A percentile compares a stretch with the other conserved stretches of the same genome.
Conservation (phyloP, 92 coral and sea anemone species). For the Heliopora coerulea region DNA sequence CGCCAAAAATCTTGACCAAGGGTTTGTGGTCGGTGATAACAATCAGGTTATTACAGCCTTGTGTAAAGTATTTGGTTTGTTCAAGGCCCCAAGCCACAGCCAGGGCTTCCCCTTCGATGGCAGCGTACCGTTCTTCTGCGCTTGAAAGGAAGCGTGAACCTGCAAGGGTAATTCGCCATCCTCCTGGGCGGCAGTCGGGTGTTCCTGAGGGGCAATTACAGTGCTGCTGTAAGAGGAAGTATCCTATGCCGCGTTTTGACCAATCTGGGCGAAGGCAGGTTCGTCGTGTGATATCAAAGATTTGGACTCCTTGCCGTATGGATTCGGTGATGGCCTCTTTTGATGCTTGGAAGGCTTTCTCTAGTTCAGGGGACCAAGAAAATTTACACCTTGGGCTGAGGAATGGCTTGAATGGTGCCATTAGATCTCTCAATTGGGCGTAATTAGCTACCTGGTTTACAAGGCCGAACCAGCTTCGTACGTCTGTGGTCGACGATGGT, state of each 20-base stretch:
- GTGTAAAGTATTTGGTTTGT: conserved; percentile 62
- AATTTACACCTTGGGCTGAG: conserved; percentile 39
- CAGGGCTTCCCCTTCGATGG: conserved; percentile 67
- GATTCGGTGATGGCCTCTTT: conserved; percentile 31
- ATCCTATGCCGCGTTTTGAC: conserved; percentile 66
- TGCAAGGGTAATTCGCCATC: conserved; percentile 68
- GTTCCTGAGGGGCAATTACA: conserved; percentile 60
- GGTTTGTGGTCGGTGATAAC: conserved; percentile 50
- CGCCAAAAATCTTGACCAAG: conserved; percentile 45
- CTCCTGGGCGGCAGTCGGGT: conserved; percentile 68
- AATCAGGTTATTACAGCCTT: conserved; percentile 43
- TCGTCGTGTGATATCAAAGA: conserved; percentile 58
- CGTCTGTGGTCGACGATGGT: conserved; percentile 62
- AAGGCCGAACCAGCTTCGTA: conserved; percentile 71
- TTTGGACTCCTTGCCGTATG: conserved; percentile 59
- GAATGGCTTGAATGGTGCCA: conserved; percentile 47
- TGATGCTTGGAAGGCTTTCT: conserved; percentile 27
- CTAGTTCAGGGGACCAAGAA: conserved; percentile 37
- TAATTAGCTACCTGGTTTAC: conserved; percentile 51
- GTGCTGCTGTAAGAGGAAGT: conserved; percentile 64
- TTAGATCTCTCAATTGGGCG: conserved; percentile 41
- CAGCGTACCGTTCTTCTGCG: conserved; percentile 64
- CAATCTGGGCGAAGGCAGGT: conserved; percentile 71
- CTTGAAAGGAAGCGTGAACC: conserved; percentile 65
- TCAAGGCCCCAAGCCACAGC: conserved; percentile 73